Percentiles rank a stretch among this genome's conserved stretches.
Conservation (phyloP, 2,113 vertebrate species). For the Lathamus discolor region DNA sequence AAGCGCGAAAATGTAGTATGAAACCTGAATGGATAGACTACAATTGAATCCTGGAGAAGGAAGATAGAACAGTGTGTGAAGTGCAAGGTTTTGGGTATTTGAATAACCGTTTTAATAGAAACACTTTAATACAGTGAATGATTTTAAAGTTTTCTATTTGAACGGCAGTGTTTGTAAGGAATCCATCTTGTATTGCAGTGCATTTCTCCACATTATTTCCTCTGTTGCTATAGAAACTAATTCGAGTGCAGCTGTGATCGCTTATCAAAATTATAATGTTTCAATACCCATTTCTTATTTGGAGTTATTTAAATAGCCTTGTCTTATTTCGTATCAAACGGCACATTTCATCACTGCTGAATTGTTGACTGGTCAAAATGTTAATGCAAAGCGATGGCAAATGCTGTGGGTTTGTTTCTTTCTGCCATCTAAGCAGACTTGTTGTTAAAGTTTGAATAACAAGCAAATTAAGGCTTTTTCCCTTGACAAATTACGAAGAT, state of each 20-base stretch:
- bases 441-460: slow-evolving; percentile 63
- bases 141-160: slow-evolving; percentile 73
- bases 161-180: slow-evolving; percentile 72
- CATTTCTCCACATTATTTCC: slow-evolving; percentile 79
- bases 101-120: slow-evolving; percentile 63
- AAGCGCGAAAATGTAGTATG: neutral
- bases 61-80: slow-evolving; percentile 33
- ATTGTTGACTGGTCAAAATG: slow-evolving; percentile 73
- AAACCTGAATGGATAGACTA: slow-evolving; percentile 43
- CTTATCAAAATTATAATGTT: slow-evolving; percentile 83
- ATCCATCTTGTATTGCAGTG: slow-evolving; percentile 77
- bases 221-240: slow-evolving; percentile 85
- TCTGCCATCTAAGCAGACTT: slow-evolving; percentile 45
- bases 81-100: slow-evolving; percentile 31
- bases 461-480: slow-evolving; percentile 66
- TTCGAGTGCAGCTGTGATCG: slow-evolving; percentile 83
- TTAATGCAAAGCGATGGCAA: slow-evolving; percentile 51
- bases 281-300: slow-evolving; percentile 71
- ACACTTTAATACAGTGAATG: slow-evolving; percentile 46
- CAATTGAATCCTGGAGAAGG: neutral
- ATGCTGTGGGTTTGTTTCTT: neutral
- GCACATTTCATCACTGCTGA: slow-evolving; percentile 62
- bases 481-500: slow-evolving; percentile 59
- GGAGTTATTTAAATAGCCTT: slow-evolving; percentile 65
- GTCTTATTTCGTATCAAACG: slow-evolving; percentile 73